A percentile compares a stretch with the other conserved stretches of the same genome.
These are phyloP conservation scores for Ctena decussata DNA, from an alignment of 2,888 invertebrate species.

Conservation along the genomic window DNA sequence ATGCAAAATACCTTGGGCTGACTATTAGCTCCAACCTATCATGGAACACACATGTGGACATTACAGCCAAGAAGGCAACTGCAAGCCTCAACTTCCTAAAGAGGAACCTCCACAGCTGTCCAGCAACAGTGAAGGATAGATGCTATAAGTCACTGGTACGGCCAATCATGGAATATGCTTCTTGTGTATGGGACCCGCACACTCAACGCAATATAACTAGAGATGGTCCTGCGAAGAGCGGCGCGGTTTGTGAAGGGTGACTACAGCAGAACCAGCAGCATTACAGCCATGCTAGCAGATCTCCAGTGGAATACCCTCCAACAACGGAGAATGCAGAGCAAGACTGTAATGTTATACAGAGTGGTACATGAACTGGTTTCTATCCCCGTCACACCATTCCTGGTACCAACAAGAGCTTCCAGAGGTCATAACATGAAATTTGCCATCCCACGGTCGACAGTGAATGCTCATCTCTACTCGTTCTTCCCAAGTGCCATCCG, in stretches of 20 bases:
- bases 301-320: slow-evolving; percentile 3
- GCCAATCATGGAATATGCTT: background rate
- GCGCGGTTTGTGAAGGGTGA: slow-evolving; percentile 4
- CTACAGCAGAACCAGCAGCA: background rate
- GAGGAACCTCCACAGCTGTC: background rate
- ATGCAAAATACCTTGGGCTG: no score
- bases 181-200: background rate
- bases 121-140: background rate
- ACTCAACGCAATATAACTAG: background rate
- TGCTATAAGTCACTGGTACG: background rate
- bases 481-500: background rate
- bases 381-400: background rate
- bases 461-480: background rate
- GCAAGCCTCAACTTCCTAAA: background rate
- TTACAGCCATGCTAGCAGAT: background rate
- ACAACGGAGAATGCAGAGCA: background rate
- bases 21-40: background rate
- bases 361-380: background rate
- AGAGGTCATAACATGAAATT: background rate
- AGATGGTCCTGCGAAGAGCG: background rate
- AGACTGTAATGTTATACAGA: background rate
- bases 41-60: background rate
- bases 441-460: background rate
- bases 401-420: background rate
- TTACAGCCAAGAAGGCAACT: background rate